phyloP scores from a whole-genome alignment of 2,888 invertebrate genomes.

The Microplitis manilae region DNA sequence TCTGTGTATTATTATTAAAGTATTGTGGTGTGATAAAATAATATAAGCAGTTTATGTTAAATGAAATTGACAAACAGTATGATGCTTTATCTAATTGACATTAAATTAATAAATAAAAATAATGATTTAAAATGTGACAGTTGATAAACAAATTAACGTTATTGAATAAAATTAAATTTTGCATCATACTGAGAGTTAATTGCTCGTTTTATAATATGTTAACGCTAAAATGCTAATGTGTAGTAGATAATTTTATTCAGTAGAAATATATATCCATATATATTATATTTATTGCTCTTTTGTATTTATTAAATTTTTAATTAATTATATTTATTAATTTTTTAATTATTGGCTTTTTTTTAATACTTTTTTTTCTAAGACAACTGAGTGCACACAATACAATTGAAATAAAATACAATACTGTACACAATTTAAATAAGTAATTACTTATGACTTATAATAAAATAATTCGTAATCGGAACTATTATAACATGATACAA shows the following conservation, averaged over 20 bases:
- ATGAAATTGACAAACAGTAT: conserved; percentile 45
- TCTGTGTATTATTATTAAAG: background rate
- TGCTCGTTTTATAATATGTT: conserved; percentile 51
- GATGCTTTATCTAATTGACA: conserved; percentile 26
- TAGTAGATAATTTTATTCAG: conserved; percentile 56
- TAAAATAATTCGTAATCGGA: background rate
- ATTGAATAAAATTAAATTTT: conserved; percentile 12
- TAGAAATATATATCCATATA: conserved; percentile 47
- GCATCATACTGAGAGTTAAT: conserved; percentile 57
- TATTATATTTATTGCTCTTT: conserved; percentile 6
- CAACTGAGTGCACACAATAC: conserved; percentile 13
- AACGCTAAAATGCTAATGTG: conserved; percentile 62
- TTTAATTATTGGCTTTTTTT: conserved; percentile 15
- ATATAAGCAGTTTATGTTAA: conserved; percentile 38
- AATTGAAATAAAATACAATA: background rate
- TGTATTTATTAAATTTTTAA: background rate
- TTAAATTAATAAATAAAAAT: conserved; percentile 2
- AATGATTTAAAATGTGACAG: conserved; percentile 1
- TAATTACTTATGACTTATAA: too few relatives aligned
- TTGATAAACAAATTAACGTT: conserved; percentile 2
- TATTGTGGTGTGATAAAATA: background rate
- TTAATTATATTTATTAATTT: conserved; percentile 16
- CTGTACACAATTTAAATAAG: background rate
- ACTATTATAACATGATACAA: background rate
- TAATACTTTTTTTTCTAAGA: background rate